Conservation (phyloP, 23 tunicate species). For the Phallusia fumigata region DNA sequence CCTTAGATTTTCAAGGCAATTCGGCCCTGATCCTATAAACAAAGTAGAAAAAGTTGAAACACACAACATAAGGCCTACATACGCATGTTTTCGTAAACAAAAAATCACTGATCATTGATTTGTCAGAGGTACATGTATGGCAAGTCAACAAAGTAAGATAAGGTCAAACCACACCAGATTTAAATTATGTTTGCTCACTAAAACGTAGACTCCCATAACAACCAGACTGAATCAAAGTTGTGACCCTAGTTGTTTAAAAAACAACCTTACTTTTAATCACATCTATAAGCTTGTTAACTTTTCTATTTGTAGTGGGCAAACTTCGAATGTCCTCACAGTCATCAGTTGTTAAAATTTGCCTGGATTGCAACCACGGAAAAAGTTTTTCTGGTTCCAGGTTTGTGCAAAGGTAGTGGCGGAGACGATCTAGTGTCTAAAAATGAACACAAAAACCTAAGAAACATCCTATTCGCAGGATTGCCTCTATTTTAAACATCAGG, state of each 20-base stretch:
- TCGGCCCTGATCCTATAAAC: slow-evolving; percentile 46
- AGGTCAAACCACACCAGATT: no score
- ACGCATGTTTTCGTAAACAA: no score
- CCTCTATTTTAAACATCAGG: no score
- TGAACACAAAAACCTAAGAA: no score
- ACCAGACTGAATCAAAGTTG: neutral
- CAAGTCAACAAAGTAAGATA: no score
- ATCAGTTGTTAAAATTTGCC: slow-evolving; percentile 37
- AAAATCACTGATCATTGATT: no score
- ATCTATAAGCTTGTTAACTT: slow-evolving; percentile 59
- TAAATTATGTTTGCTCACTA: no score
- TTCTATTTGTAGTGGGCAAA: slow-evolving; percentile 42
- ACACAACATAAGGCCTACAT: slow-evolving; percentile 2
- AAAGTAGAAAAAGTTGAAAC: neutral
- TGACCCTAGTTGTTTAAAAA: neutral
- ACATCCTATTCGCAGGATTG: no score
- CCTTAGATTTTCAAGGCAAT: slow-evolving; percentile 17
- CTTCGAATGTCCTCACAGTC: slow-evolving; percentile 62
- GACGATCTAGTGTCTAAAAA: slow-evolving; percentile 36
- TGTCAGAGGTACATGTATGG: no score
- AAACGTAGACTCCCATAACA: no score
- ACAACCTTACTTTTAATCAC: slow-evolving; percentile 35
- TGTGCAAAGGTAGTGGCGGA: slow-evolving; percentile 45
- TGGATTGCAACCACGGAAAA: slow-evolving; percentile 62
- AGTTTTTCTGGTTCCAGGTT: slow-evolving; percentile 55